Evolutionary conservation across 2,888 invertebrate genomes (phyloP).

Genomic region (Pilophorus perplexus): DNA sequence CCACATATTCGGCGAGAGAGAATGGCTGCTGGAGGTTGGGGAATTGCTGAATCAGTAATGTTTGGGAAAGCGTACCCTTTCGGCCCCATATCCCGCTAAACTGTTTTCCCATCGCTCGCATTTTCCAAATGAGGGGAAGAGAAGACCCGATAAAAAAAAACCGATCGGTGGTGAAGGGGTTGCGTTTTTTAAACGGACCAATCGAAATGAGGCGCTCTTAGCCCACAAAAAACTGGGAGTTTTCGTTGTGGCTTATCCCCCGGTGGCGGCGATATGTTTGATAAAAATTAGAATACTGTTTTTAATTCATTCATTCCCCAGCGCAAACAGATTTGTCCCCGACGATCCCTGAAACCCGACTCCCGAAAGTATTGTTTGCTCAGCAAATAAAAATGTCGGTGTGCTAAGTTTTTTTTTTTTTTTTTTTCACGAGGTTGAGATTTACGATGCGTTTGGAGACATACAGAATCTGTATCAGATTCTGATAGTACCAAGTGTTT

Average conservation of each 20-base stretch:
- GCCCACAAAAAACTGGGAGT: background rate
- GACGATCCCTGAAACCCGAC: constrained; percentile 12
- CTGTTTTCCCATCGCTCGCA: background rate
- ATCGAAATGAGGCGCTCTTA: background rate
- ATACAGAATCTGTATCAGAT: no score
- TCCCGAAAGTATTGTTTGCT: constrained; percentile 7
- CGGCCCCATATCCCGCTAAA: constrained; percentile 25
- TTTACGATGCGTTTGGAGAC: no score
- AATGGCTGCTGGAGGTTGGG: no score
- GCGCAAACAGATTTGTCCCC: constrained; percentile 13
- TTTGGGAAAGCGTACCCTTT: no score
- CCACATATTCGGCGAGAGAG: no score
- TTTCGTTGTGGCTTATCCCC: background rate
- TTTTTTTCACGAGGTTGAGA: no score
- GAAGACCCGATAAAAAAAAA: background rate
- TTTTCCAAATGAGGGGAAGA: background rate
- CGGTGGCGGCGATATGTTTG: constrained; percentile 29
- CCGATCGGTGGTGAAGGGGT: no score
- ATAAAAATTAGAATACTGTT: constrained; percentile 27
- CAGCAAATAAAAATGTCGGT: constrained; percentile 12
- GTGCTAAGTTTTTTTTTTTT: no score
- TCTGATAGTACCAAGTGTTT: no score
- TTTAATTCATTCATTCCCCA: constrained; percentile 24
- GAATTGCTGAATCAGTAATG: no score
- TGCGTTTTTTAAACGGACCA: no score